These are phyloP conservation scores for Pampusana beccarii DNA, from an alignment of 2,113 vertebrate genomes.

Conservation along the genomic window DNA sequence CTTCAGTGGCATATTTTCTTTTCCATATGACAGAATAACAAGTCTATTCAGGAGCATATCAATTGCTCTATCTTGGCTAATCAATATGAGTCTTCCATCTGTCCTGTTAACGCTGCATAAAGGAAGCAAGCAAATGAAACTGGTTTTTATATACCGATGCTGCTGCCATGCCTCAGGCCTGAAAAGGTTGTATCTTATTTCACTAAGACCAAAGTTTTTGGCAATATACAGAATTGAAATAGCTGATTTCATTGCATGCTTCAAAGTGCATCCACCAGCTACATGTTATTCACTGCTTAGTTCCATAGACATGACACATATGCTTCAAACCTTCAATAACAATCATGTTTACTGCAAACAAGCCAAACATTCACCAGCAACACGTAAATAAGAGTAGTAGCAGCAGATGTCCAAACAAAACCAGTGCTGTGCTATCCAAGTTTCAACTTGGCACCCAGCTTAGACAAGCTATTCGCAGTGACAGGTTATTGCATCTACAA, in stretches of 20 bases:
- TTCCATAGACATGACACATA: not conserved
- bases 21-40: not conserved
- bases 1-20: not conserved
- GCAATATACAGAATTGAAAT: not conserved
- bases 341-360: constrained; percentile 25
- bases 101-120: not conserved
- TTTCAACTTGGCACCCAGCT: not conserved
- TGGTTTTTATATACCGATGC: not conserved
- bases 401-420: constrained; percentile 55
- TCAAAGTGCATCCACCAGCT: not conserved
- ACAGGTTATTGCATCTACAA: not conserved
- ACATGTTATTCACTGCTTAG: not conserved
- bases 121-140: not conserved
- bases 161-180: not conserved
- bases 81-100: not conserved
- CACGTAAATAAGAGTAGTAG: constrained; percentile 25
- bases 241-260: not conserved
- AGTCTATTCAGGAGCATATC: not conserved
- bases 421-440: not conserved
- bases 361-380: constrained; percentile 12
- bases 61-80: not conserved
- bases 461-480: not conserved
- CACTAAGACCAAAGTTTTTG: not conserved
- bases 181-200: not conserved
- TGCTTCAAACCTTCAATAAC: not conserved